These are phyloP conservation scores for Dynastes maya DNA, from an alignment of 2,888 invertebrate species.

Conservation along the genomic window DNA sequence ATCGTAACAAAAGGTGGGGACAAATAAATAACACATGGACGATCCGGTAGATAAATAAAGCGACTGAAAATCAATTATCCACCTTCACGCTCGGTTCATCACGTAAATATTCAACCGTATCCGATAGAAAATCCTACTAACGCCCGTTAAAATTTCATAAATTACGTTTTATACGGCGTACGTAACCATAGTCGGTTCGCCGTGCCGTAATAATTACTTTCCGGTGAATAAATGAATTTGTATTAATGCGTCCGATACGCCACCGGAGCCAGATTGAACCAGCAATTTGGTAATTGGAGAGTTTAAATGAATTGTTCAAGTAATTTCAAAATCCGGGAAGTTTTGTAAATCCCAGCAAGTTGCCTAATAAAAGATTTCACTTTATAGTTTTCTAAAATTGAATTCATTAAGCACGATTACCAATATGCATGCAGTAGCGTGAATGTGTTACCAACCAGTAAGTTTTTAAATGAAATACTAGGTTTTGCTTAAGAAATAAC, in stretches of 20 bases:
- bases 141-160: slow-evolving; percentile 1
- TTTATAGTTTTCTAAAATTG: too few species aligned
- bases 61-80: background rate
- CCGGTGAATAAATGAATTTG: background rate
- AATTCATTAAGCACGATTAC: too few species aligned
- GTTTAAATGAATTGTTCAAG: too few species aligned
- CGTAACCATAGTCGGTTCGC: background rate
- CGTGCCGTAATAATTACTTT: background rate
- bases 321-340: too few species aligned
- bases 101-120: background rate
- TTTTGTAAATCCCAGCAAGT: too few species aligned
- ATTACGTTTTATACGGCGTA: background rate
- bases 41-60: background rate
- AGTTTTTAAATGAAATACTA: too few species aligned
- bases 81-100: background rate
- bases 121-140: background rate
- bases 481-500: too few species aligned
- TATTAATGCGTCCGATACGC: background rate
- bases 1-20: background rate
- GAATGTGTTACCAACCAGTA: too few species aligned
- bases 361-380: too few species aligned
- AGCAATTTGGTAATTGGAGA: too few species aligned
- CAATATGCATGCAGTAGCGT: too few species aligned
- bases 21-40: slow-evolving; percentile 2
- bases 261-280: too few species aligned